Conservation (phyloP, 2,888 invertebrate genomes). For the Zaprionus bogoriensis region DNA sequence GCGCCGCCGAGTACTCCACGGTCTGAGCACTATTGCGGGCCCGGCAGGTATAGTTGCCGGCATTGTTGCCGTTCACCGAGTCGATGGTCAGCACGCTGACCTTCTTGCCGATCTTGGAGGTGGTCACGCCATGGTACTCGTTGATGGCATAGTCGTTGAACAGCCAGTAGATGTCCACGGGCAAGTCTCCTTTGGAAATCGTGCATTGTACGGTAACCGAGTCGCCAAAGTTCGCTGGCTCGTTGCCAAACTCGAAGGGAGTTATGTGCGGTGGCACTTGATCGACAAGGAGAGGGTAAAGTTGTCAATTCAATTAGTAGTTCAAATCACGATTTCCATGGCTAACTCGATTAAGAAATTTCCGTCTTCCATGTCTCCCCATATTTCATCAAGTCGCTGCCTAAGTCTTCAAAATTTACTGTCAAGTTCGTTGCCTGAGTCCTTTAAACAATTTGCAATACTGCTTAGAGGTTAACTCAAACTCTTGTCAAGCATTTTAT, state of each 20-base stretch:
- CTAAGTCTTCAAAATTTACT: not conserved
- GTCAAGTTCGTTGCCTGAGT: not conserved
- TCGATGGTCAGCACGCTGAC: conserved; percentile 85
- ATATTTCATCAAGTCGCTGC: no score
- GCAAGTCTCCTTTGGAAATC: conserved; percentile 88
- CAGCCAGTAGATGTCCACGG: conserved; percentile 86
- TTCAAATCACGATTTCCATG: no score
- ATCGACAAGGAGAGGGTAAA: not conserved
- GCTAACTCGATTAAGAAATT: no score
- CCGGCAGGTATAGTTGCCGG: conserved; percentile 85
- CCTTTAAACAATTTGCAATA: no score
- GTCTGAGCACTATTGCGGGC: conserved; percentile 85
- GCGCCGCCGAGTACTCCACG: conserved; percentile 84
- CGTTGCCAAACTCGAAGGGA: conserved; percentile 85
- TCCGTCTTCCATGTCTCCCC: no score
- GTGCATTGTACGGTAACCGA: conserved; percentile 86
- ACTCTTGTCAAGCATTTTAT: not conserved
- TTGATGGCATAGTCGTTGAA: conserved; percentile 87
- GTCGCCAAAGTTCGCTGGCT: conserved; percentile 87
- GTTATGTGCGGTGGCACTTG: conserved; percentile 83
- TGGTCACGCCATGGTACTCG: conserved; percentile 83
- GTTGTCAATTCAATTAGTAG: no score
- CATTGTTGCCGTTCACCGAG: conserved; percentile 84
- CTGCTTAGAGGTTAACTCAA: no score
- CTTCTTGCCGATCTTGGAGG: conserved; percentile 84